Conservation (phyloP, 2,797 vertebrate species). For the Borostomias antarcticus region DNA sequence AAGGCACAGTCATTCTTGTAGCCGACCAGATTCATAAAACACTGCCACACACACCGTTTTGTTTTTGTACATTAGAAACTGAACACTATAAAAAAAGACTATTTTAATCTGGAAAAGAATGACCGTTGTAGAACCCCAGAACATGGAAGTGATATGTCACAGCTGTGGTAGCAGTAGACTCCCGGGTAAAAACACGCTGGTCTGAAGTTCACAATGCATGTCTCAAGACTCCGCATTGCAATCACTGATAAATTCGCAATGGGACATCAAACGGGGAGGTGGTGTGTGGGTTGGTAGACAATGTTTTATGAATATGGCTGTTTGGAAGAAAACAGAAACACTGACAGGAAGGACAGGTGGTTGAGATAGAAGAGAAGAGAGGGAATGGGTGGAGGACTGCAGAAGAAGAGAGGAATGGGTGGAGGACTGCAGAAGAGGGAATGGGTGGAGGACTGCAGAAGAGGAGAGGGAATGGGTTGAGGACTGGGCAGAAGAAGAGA, state of each 20-base stretch:
- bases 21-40: slow-evolving; percentile 81
- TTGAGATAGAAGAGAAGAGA: slow-evolving; percentile 39
- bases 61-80: slow-evolving; percentile 72
- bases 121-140: slow-evolving; percentile 56
- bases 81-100: slow-evolving; percentile 71
- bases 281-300: slow-evolving; percentile 33
- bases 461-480: slow-evolving; percentile 25
- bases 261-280: slow-evolving; percentile 32
- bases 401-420: slow-evolving; percentile 14
- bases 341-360: slow-evolving; percentile 46
- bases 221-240: slow-evolving; percentile 49
- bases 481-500: slow-evolving; percentile 44
- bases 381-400: slow-evolving; percentile 42
- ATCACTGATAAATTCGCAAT: slow-evolving; percentile 41
- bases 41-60: slow-evolving; percentile 71
- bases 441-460: slow-evolving; percentile 50
- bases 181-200: slow-evolving; percentile 67
- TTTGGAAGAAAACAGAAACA: slow-evolving; percentile 60
- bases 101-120: slow-evolving; percentile 66
- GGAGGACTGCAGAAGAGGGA: slow-evolving; percentile 21
- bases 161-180: slow-evolving; percentile 56
- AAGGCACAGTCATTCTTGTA: slow-evolving; percentile 84
- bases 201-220: slow-evolving; percentile 56
- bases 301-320: slow-evolving; percentile 58
- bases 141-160: slow-evolving; percentile 70